Conservation (phyloP, 2,888 invertebrate species). For the Sminthurides aquaticus region DNA sequence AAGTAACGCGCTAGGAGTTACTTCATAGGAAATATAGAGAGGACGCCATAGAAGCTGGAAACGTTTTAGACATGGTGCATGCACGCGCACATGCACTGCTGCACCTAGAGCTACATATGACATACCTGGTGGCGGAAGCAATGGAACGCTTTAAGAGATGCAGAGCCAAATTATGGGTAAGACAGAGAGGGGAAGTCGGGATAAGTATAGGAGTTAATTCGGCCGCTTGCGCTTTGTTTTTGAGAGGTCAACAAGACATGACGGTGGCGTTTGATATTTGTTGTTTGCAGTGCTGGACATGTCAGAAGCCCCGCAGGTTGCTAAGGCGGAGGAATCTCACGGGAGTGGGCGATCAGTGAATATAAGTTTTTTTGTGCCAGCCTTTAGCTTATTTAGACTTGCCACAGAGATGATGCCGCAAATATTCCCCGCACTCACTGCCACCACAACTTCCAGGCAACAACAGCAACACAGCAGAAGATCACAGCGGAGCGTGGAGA, state of each 20-base stretch:
- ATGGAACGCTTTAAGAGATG: too few relatives aligned
- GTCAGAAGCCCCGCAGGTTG: slow-evolving; percentile 20
- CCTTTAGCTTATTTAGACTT: slow-evolving; percentile 34
- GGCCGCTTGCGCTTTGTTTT: too few relatives aligned
- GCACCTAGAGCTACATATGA: too few relatives aligned
- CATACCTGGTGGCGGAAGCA: too few relatives aligned
- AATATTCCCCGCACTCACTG: slow-evolving; percentile 34
- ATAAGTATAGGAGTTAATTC: too few relatives aligned
- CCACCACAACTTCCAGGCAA: slow-evolving; percentile 26
- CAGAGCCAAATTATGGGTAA: too few relatives aligned
- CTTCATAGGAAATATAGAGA: too few relatives aligned
- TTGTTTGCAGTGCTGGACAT: slow-evolving; percentile 25
- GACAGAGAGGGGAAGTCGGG: too few relatives aligned
- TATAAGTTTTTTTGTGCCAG: slow-evolving; percentile 37
- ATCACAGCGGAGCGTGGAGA: background rate
- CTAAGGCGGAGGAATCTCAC: slow-evolving; percentile 13
- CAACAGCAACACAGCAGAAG: background rate
- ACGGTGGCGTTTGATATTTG: background rate
- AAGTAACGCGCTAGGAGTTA: too few relatives aligned
- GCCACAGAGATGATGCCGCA: slow-evolving; percentile 33
- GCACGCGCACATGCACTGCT: too few relatives aligned
- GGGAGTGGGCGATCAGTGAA: slow-evolving; percentile 27
- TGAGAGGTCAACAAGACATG: background rate
- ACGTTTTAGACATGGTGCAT: too few relatives aligned
- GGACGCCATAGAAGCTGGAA: too few relatives aligned